Base-by-base conservation (phyloP, 2,113 vertebrate species). In the Carollia perspicillata region DNA sequence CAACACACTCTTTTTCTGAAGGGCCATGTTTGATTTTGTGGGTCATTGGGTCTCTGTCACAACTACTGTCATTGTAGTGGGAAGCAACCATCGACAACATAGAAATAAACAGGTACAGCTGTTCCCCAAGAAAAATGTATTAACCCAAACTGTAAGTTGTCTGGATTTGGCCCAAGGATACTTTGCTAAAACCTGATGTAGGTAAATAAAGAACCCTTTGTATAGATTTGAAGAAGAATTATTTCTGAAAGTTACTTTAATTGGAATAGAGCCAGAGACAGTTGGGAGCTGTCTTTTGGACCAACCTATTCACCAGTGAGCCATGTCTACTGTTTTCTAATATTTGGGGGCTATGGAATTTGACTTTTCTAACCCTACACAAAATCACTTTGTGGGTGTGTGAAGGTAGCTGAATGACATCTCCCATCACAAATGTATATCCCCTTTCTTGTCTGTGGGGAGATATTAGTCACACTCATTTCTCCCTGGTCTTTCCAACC, bases 191-290 rank as follows among this genome's bases (percentile, higher is more conserved):
- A 35, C n/a, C 65, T 40, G 65, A 93, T 55, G 58, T 28, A 79
- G 65, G 6, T 90, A 91, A 65, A 80, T 47, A 84, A 93, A 66
- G 44, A 93, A 91, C 51, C 11, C 42, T 84, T 69, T 74, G 69
- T 22, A 33, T 6, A 88, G 44, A 79, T 95, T 83, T 40, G 60
- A 88, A 74, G 71, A 83, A 47, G 2, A 47, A 91, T 55, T 88
- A 44, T 66, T 97, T 96, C 90, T 80, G 18, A 47, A 95, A 92
- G 92, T 86, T 83, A 60, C 53, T 96, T 94, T 92, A 81, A 63
- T 72, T 72, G 40, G 80, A 14, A 2, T 35, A 78, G 42, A 60
- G 28, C 40, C 51, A 12, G 26, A 1, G 3, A 51, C 37, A 58
- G 5, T 8, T 60, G 60, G 89, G 42, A 93, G 86, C 66, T 90